Evolutionary conservation across 92 coral and sea anemone genomes (phyloP).

Genomic region (Metridium senile): DNA sequence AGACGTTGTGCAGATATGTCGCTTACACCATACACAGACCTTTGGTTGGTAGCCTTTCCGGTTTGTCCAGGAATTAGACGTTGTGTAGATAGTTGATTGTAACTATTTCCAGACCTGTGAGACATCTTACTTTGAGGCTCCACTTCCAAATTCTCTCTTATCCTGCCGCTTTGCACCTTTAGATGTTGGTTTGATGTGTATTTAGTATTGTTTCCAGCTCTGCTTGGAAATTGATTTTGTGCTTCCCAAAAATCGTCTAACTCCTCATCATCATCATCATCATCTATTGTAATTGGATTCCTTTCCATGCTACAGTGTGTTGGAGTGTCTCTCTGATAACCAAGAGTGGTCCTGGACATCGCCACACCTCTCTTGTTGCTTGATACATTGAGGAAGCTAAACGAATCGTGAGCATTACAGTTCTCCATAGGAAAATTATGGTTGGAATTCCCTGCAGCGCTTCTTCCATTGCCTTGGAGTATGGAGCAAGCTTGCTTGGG

Average conservation of each 20-base stretch:
- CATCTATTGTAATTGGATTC: not conserved
- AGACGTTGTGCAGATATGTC: no score
- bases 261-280: not conserved
- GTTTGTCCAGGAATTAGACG: not conserved
- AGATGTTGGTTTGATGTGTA: not conserved
- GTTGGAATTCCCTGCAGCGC: not conserved
- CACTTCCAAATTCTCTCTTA: not conserved
- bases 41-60: not conserved
- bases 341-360: no score
- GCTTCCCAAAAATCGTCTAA: not conserved
- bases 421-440: not conserved
- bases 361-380: no score
- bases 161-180: not conserved
- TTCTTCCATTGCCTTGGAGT: not conserved
- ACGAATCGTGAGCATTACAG: not conserved
- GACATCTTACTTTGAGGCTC: not conserved
- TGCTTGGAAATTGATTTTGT: not conserved
- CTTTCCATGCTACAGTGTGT: not conserved
- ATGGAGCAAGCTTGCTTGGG: not conserved
- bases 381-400: not conserved
- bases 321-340: not conserved
- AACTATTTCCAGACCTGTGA: not conserved
- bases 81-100: not conserved
- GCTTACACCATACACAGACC: no score
- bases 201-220: not conserved